phyloP scores from a whole-genome alignment of 2,888 invertebrate genomes.

The Eutolmus rufibarbis region DNA sequence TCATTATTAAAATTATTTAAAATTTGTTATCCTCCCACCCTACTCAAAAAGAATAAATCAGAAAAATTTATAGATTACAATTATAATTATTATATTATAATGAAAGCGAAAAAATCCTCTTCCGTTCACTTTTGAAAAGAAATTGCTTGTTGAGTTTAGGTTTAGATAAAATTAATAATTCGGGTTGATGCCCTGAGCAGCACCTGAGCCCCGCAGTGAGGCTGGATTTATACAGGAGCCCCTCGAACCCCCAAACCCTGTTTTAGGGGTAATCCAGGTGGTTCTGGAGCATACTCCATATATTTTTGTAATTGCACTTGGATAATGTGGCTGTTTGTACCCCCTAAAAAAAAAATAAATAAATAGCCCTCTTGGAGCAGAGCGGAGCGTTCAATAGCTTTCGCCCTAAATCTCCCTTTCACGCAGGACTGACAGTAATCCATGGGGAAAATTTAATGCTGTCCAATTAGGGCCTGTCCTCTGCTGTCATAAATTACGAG shows the following conservation, averaged over 20 bases:
- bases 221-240: neutral
- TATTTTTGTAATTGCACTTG: slow-evolving; percentile 19
- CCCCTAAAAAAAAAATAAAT: neutral
- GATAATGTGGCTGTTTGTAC: neutral
- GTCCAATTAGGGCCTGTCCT: slow-evolving; percentile 42
- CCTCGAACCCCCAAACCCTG: neutral
- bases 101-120: too few species aligned
- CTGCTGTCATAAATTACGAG: slow-evolving; percentile 42
- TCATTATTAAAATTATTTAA: too few species aligned
- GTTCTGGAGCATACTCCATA: neutral
- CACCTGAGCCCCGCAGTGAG: too few species aligned
- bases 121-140: too few species aligned
- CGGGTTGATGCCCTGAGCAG: too few species aligned
- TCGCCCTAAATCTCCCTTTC: slow-evolving; percentile 36
- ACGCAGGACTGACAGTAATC: slow-evolving; percentile 42
- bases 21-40: too few species aligned
- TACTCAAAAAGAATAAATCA: too few species aligned
- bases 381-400: slow-evolving; percentile 15
- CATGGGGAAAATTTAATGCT: slow-evolving; percentile 44
- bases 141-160: too few species aligned
- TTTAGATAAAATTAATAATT: too few species aligned
- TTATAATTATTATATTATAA: too few species aligned
- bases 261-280: neutral
- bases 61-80: too few species aligned
- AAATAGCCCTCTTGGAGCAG: neutral